Evolutionary conservation across 2,888 invertebrate genomes (phyloP).

Genomic region (Oasisia sp.): DNA sequence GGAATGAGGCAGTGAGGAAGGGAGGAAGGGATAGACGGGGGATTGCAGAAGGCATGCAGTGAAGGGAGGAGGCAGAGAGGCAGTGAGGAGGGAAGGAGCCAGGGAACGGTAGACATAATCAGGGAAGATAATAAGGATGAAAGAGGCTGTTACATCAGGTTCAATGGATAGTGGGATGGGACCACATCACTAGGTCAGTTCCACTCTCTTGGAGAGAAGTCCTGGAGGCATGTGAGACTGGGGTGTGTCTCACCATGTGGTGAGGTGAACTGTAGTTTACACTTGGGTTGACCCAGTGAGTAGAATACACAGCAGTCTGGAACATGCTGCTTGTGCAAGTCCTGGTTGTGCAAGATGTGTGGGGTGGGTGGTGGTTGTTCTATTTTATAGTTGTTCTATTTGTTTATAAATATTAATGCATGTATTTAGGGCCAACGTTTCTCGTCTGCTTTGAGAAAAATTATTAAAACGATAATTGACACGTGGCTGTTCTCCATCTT

Average conservation of each 20-base stretch:
- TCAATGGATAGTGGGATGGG: too few relatives aligned
- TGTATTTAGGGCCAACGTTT: not conserved
- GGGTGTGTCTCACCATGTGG: not conserved
- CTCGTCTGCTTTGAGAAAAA: not conserved
- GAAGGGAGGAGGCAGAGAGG: too few relatives aligned
- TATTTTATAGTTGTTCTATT: not conserved
- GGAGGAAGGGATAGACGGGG: too few relatives aligned
- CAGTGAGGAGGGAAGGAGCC: too few relatives aligned
- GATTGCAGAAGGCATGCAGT: too few relatives aligned
- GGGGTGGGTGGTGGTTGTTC: not conserved
- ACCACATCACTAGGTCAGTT: too few relatives aligned
- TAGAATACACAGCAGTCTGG: not conserved
- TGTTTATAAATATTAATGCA: not conserved
- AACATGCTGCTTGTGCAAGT: not conserved
- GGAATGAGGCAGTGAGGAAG: too few relatives aligned
- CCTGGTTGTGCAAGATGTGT: not conserved
- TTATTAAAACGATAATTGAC: not conserved
- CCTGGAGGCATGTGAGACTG: too few relatives aligned
- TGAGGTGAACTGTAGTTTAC: not conserved
- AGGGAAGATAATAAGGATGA: too few relatives aligned
- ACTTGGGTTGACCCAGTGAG: not conserved
- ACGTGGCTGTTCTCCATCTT: not conserved
- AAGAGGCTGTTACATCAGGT: too few relatives aligned
- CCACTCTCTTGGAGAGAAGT: too few relatives aligned
- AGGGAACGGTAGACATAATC: too few relatives aligned